Base-by-base conservation (phyloP, 2,113 vertebrate species). In the Barnardius zonarius region DNA sequence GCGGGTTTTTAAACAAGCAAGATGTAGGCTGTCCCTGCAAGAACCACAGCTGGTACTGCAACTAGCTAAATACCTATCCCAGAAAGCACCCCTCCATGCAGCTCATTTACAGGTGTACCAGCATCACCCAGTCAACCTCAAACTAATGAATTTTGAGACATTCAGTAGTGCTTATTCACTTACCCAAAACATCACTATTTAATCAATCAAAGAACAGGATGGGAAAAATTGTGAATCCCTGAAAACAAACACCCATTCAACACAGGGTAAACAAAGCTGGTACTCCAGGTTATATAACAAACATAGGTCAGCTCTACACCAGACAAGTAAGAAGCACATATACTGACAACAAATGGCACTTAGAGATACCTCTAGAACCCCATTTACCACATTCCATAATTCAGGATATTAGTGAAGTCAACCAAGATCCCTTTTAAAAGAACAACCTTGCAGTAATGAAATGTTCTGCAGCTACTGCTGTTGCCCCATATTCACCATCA, bases 361-460 rank as follows among this genome's bases (percentile, higher is more conserved):
- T 23, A 17, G 41, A 0, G 0, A 49, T n/a, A 66, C 12, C 23
- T 13, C 30, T 31, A 3, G 20, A 33, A 72, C 7, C 7, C 25
- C 7, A 51, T 33, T 43, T n/a, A 68, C 27, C 17, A 55, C 5
- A 10, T 44, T 64, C 33, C 52, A 9, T 39, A 83, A 55, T 3
- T 64, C 20, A 90, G 10, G 4, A 27, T 49, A 68, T 4, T 43
- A 39, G 48, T 64, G 24, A 86, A 39, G 43, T 25, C 23, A 59
- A 63, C 11, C 20, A 92, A 35, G 2, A 8, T 22, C 59, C 11
- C 16, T 73, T 69, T 55, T 11, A 79, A 39, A 69, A 72, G 7
- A 13, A 76, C 3, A 19, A 48, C 3, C 5, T 41, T 67, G 46
- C 22, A 8, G 1, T 49, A 79, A 2, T 41, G 14, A 78, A 59